Percentiles rank a stretch among this genome's conserved stretches.
phyloP scores from a whole-genome alignment of 1,140 invertebrate species.

The Pogonognathellus flavescens region DNA sequence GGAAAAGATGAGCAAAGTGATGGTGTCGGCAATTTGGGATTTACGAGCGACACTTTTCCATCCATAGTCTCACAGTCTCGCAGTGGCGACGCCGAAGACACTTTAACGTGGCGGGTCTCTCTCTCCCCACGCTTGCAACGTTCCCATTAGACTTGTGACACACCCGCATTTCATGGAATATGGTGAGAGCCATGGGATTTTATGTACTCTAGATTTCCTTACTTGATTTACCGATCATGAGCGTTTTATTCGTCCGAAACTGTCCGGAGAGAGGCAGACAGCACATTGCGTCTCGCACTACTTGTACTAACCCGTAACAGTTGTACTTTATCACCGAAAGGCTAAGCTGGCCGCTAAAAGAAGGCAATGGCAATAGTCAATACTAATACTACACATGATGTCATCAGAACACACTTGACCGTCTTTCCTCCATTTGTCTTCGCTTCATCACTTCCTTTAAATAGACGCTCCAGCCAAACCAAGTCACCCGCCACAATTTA shows the following conservation, averaged over 20 bases:
- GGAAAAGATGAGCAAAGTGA: conserved; percentile 55
- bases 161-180: conserved; percentile 19
- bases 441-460: conserved; percentile 11
- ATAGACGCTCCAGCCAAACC: not conserved
- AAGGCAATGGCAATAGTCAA: conserved; percentile 31
- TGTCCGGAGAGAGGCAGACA: conserved; percentile 35
- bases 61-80: conserved; percentile 32
- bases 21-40: conserved; percentile 62
- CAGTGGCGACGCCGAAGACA: not conserved
- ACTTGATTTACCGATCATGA: conserved; percentile 64
- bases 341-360: not conserved
- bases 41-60: conserved; percentile 58
- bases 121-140: not conserved
- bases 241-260: conserved; percentile 57
- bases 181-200: not conserved
- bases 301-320: conserved; percentile 33
- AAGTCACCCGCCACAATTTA: not conserved
- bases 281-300: conserved; percentile 40
- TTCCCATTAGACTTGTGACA: not conserved
- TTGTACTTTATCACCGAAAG: conserved; percentile 47
- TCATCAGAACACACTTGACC: not conserved
- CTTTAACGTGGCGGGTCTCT: conserved; percentile 16
- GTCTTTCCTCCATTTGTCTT: conserved; percentile 4
- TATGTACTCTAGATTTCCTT: conserved; percentile 45
- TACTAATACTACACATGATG: conserved; percentile 9